phyloP scores from a whole-genome alignment of 2,113 vertebrate species.

The Sus scrofa region T2T-Sscrofa CM000812.6:127555001-127555500 shows the following conservation, averaged over 20 bases:
- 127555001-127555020: not conserved
- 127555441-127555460: not conserved
- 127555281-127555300: not conserved
- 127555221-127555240: not conserved
- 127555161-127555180: not conserved
- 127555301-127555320: not conserved
- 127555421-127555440: not conserved
- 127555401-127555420: not conserved
- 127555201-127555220: not conserved
- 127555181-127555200: conserved; percentile 4
- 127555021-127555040: not conserved
- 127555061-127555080: not conserved
- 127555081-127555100: not conserved
- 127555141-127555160: not conserved
- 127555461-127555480: not conserved
- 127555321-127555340: not conserved
- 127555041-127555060: not conserved
- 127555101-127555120: not conserved
- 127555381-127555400: conserved; percentile 27
- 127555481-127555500: not conserved
- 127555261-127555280: not conserved
- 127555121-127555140: not conserved
- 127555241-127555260: not conserved
- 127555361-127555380: not conserved
- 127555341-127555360: not conserved